Conservation (phyloP, 2,797 vertebrate species). For the Falco rusticolus region DNA sequence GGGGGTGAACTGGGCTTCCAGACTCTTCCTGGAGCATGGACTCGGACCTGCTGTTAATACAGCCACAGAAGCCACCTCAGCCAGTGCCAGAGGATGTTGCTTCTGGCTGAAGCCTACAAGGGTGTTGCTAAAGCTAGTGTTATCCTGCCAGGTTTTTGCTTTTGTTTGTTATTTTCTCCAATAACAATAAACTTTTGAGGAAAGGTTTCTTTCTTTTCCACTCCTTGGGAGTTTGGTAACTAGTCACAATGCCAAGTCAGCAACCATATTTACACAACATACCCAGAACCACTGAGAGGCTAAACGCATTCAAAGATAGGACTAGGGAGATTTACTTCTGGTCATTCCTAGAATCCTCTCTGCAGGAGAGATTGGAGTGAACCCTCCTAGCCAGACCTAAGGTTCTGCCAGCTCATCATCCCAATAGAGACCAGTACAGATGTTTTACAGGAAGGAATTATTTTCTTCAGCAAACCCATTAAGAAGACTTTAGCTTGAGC, state of each 20-base stretch:
- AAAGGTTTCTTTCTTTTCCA: background rate
- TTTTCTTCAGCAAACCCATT: conserved; percentile 43
- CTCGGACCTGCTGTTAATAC: background rate
- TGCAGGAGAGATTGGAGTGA: background rate
- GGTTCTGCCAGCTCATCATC: background rate
- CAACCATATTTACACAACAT: background rate
- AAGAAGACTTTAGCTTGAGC: conserved; percentile 22
- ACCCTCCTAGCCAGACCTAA: background rate
- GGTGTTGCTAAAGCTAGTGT: background rate
- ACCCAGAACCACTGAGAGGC: background rate
- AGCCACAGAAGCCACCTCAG: background rate
- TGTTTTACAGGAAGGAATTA: background rate
- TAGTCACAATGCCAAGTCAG: background rate
- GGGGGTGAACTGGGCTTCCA: background rate
- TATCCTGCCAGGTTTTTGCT: background rate
- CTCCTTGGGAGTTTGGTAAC: background rate
- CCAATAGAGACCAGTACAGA: background rate
- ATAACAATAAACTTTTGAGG: background rate
- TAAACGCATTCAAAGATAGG: background rate
- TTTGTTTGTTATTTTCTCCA: background rate
- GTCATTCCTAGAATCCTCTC: background rate
- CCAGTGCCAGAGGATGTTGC: background rate
- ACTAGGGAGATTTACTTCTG: background rate
- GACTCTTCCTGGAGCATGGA: background rate
- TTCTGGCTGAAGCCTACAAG: background rate